Evolutionary conservation across 2,888 invertebrate genomes (phyloP).

Genomic region (Schizotus pectinicornis): DNA sequence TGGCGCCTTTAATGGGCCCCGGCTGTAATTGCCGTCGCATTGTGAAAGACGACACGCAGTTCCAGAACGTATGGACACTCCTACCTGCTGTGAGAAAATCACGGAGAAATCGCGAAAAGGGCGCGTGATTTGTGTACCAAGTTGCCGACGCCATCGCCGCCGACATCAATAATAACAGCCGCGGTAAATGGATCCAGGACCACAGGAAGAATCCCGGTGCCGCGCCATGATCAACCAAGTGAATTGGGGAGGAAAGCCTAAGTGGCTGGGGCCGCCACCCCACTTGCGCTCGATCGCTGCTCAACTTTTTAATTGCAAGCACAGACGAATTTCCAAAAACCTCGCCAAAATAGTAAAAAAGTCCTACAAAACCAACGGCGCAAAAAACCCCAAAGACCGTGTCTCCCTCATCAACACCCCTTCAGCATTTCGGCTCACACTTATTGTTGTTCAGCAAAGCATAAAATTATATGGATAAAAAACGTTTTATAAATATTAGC

Average conservation of each 20-base stretch:
- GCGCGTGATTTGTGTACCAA: slow-evolving; percentile 47
- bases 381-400: too few species aligned
- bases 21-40: slow-evolving; percentile 16
- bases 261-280: slow-evolving; percentile 49
- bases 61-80: slow-evolving; percentile 45
- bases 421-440: too few species aligned
- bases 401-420: too few species aligned
- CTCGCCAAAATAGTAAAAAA: too few species aligned
- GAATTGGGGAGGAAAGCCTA: slow-evolving; percentile 50
- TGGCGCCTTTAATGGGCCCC: slow-evolving; percentile 8
- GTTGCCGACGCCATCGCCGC: slow-evolving; percentile 39
- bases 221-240: slow-evolving; percentile 44
- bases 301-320: slow-evolving; percentile 12
- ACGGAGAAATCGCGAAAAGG: slow-evolving; percentile 25
- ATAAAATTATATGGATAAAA: too few species aligned
- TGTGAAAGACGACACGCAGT: slow-evolving; percentile 33
- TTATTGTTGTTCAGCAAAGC: too few species aligned
- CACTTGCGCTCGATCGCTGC: slow-evolving; percentile 40
- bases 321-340: slow-evolving; percentile 1
- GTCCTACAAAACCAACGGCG: too few species aligned
- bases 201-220: slow-evolving; percentile 6
- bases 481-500: too few species aligned
- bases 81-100: slow-evolving; percentile 33
- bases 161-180: slow-evolving; percentile 43
- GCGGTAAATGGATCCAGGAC: slow-evolving; percentile 27